A percentile compares a stretch with the other conserved stretches of the same genome.
phyloP scores from a whole-genome alignment of 2,888 invertebrate species.

The Phlogophora meticulosa region DNA sequence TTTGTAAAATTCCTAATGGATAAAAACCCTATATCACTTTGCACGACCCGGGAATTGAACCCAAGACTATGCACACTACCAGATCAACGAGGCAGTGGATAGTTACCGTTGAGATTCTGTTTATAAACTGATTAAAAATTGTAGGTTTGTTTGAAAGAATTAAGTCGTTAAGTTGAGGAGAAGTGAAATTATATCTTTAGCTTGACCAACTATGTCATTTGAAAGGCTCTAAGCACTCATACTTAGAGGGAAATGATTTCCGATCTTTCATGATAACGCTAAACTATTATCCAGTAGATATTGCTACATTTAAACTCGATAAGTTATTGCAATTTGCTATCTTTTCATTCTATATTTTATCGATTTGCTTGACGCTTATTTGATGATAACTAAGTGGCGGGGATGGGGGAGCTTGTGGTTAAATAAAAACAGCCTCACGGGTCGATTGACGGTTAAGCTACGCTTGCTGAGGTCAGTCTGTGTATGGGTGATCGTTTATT shows the following conservation, averaged over 20 bases:
- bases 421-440: too few relatives aligned
- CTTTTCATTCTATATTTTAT: conserved; percentile 36
- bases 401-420: neutral
- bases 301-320: conserved; percentile 46
- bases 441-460: too few relatives aligned
- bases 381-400: conserved; percentile 1
- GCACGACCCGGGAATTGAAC: too few relatives aligned
- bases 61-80: too few relatives aligned
- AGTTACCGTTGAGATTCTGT: too few relatives aligned
- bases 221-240: conserved; percentile 7
- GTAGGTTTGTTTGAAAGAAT: neutral
- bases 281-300: conserved; percentile 27
- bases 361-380: conserved; percentile 37
- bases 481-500: too few relatives aligned
- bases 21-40: too few relatives aligned
- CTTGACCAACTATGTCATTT: neutral
- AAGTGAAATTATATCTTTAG: neutral
- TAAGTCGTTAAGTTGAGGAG: neutral
- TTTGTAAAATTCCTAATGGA: too few relatives aligned
- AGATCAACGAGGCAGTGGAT: too few relatives aligned
- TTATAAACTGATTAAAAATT: neutral
- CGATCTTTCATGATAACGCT: conserved; percentile 19
- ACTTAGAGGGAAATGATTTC: neutral
- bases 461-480: too few relatives aligned
- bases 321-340: conserved; percentile 42